Evolutionary conservation across 2,888 invertebrate genomes (phyloP).

Genomic region (Phymatocera aterrima): DNA sequence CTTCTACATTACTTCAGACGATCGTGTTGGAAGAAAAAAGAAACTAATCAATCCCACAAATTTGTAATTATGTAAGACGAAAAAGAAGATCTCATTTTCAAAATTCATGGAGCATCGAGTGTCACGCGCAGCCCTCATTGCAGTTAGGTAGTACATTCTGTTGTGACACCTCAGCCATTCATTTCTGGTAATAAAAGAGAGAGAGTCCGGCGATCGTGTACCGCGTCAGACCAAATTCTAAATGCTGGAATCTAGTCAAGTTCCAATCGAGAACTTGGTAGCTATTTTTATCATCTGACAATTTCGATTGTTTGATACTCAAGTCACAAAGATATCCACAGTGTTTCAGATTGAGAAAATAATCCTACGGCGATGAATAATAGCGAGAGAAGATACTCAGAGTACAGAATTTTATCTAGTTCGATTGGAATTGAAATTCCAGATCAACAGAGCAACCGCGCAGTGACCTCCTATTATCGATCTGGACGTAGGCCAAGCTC

Average conservation of each 20-base stretch:
- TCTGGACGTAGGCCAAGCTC: constrained; percentile 18
- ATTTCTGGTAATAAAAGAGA: neutral
- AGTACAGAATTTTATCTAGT: neutral
- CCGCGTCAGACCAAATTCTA: neutral
- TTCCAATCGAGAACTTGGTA: neutral
- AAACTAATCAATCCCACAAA: neutral
- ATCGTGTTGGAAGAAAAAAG: neutral
- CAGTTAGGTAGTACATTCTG: neutral
- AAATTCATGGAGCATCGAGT: neutral
- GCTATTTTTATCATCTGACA: neutral
- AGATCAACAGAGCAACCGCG: neutral
- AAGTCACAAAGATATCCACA: neutral
- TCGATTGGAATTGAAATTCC: constrained; percentile 6
- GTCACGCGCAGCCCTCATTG: neutral
- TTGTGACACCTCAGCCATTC: neutral
- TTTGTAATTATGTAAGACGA: neutral
- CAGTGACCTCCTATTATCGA: constrained; percentile 17
- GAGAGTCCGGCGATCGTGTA: neutral
- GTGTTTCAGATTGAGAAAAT: neutral
- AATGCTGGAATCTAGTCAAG: neutral
- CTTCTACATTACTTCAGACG: neutral
- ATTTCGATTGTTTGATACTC: neutral
- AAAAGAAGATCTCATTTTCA: neutral
- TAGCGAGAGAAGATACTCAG: neutral
- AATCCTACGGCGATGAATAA: neutral